Evolutionary conservation across 2,888 invertebrate species (phyloP).

Genomic region (Noctua fimbriata): DNA sequence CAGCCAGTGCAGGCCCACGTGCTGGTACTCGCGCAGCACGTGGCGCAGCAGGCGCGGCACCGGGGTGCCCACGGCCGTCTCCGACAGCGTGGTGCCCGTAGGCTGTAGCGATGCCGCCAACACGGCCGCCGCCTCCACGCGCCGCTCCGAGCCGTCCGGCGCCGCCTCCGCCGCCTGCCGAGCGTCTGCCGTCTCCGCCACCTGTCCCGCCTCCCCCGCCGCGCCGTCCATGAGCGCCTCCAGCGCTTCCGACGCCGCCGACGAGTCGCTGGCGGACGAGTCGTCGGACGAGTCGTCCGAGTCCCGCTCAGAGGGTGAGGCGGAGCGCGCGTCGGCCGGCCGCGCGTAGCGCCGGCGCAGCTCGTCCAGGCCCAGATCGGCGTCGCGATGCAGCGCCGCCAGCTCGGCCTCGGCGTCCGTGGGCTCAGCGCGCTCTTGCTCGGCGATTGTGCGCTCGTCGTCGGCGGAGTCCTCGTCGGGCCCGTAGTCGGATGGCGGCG

Average conservation of each 20-base stretch:
- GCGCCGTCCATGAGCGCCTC: constrained; percentile 61
- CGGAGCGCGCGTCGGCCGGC: constrained; percentile 41
- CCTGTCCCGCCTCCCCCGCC: constrained; percentile 66
- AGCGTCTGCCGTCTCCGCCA: constrained; percentile 71
- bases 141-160: constrained; percentile 87
- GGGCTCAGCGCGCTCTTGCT: constrained; percentile 92
- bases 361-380: constrained; percentile 95
- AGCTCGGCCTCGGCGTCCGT: constrained; percentile 92
- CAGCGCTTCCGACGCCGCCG: constrained; percentile 75
- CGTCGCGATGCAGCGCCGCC: constrained; percentile 94
- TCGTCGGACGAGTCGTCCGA: constrained; percentile 59
- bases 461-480: constrained; percentile 92
- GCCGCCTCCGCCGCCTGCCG: constrained; percentile 68
- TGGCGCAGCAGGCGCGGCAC: constrained; percentile 98
- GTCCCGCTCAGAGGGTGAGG: not conserved
- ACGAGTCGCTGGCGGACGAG: constrained; percentile 63
- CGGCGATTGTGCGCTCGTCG: constrained; percentile 86
- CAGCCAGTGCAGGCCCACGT: constrained; percentile 99
- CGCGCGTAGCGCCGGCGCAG: constrained; percentile 93
- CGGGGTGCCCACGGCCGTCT: constrained; percentile 97
- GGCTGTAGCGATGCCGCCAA: constrained; percentile 99
- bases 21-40: constrained; percentile 98
- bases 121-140: constrained; percentile 97
- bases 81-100: constrained; percentile 98
- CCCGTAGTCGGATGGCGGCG: constrained; percentile 93